phyloP scores from a whole-genome alignment of 2,888 invertebrate genomes.

The Diarsia brunnea region DNA sequence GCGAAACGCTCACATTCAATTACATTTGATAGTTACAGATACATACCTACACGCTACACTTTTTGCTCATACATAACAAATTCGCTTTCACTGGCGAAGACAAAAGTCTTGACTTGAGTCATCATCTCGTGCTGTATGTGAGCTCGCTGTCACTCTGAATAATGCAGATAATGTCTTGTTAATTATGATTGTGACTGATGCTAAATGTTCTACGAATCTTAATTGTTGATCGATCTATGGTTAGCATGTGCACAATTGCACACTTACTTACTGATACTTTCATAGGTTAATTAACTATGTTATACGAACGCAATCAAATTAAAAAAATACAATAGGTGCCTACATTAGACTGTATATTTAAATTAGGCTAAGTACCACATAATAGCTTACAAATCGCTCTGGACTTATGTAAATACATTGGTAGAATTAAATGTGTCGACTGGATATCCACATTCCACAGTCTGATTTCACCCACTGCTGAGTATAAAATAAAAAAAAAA shows the following conservation, averaged over 20 bases:
- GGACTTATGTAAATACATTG: no score
- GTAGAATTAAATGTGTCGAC: no score
- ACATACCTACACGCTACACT: conserved; percentile 54
- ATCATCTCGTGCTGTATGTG: conserved; percentile 50
- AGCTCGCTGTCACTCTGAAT: conserved; percentile 40
- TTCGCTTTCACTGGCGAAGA: conserved; percentile 72
- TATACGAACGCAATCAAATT: no score
- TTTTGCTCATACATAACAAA: conserved; percentile 66
- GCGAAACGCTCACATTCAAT: conserved; percentile 63
- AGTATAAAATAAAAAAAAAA: no score
- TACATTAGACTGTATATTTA: no score
- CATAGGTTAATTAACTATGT: background rate
- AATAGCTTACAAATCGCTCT: no score
- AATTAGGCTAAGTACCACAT: no score
- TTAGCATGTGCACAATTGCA: conserved; percentile 22
- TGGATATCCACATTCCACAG: no score
- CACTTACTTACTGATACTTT: background rate
- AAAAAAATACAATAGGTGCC: no score
- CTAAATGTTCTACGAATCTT: conserved; percentile 22
- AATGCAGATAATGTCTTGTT: conserved; percentile 39
- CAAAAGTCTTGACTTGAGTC: conserved; percentile 59
- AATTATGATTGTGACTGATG: conserved; percentile 29
- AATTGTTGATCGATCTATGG: conserved; percentile 5
- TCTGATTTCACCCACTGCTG: no score
- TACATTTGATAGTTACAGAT: conserved; percentile 47